Base-by-base conservation (phyloP, 2,113 vertebrate species). In the Sisor rabdophorus region DNA sequence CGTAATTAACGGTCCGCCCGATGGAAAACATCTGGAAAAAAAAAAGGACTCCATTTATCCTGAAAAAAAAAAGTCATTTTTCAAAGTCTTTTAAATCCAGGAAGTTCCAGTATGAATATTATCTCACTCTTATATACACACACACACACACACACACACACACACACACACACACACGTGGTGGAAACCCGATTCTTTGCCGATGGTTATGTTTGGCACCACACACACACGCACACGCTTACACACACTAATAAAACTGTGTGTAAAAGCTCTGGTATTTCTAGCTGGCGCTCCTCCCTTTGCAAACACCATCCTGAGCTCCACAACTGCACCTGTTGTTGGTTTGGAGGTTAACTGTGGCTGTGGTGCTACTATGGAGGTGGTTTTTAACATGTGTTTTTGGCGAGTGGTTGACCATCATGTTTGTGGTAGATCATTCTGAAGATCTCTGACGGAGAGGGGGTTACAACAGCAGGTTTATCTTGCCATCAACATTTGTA, bases 401-500 rank as follows among this genome's bases (percentile, higher is more conserved):
- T 26, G 63, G 48, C 30, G 9, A 12, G 6, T 32, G 32, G n/a
- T 9, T 22, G 13, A 44, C 6, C 6, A 22, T 44, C n/a, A 22
- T 15, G 4, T 47, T 11, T 44, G 11, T 20, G 40, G 36, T 40
- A 44, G 36, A 22, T 40, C 0, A 22, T 65, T 48, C 22, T 48
- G 40, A 28, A 50, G 58, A 48, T 71, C 20, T 32, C 50, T 71
- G n/a, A n/a, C n/a, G 55, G 52, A 22, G 71, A 91, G 82, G 88
- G 90, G 81, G 76, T 81, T 75, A 87, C 84, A 55, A 90, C 83
- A 6, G 0, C 54, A n/a, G n/a, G 11, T 28, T 26, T 24, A 22
- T 17, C 9, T 10, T 58, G 4, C 7, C 17, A n/a, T 30, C 16
- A 22, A 11, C n/a, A 16, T 16, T 13, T 28, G 26, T 40, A 26